Evolutionary conservation across 2,797 vertebrate genomes (phyloP), one percentile per base, ranked within the genome.

Genomic region (Brotula barbata): DNA sequence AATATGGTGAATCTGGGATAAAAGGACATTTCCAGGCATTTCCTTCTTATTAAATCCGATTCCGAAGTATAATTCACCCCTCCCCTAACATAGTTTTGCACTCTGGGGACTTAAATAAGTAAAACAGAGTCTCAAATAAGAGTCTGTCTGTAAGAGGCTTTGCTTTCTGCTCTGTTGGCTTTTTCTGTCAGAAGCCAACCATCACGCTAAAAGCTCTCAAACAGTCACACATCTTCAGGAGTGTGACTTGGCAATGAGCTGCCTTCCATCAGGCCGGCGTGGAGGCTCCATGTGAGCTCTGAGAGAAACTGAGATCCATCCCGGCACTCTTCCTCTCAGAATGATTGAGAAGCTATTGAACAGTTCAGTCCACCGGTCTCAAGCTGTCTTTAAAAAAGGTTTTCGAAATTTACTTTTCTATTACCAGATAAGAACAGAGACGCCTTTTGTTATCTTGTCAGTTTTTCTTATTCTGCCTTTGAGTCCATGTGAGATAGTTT

Each of bases 161-260:
- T 21, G 57, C 65, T 70, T 59, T 46, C 39, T 43, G 19, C 1
- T 21, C 19, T 41, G 53, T 36, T 64, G 25, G 21, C 68, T 53
- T 39, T 16, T 51, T 68, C 58, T 50, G 65, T 84, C 68, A 55
- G 75, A 62, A 58, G 61, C 34, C 50, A 73, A 31, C 61, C 46
- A 11, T 76, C 45, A 8, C 19, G 45, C 44, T 50, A 20, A 67
- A 72, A 73, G 57, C 25, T 40, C 78, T 55, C 1, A 1, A 63
- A 59, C 65, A 64, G 59, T 78, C 79, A 70, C 77, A 69, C 73
- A 6, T 81, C 81, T 76, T 48, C 58, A 45, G 65, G 70, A 85
- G 80, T 78, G 80, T 78, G 83, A 85, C 75, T 72, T 77, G 44
- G 58, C 43, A 50, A 82, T 81, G 85, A 85, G 75, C 71, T 75